Conservation (phyloP, 2,888 invertebrate species). For the Incurvaria masculella region DNA sequence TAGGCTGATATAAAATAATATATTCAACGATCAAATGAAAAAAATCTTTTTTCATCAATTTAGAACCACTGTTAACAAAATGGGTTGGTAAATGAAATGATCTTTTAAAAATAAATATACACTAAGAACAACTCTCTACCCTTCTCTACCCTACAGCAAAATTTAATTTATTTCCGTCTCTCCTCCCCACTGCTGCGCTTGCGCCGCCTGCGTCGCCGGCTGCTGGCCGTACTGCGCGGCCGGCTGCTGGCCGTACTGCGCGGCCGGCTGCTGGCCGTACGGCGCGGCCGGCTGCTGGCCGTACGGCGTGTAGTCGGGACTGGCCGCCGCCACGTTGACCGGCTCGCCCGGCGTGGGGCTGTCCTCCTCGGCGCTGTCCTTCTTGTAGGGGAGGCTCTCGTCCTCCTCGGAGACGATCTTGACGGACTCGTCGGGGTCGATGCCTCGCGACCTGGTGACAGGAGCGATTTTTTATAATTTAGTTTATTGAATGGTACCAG, state of each 20-base stretch:
- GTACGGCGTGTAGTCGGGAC: conserved; percentile 20
- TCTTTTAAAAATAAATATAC: no score
- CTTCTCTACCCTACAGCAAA: no score
- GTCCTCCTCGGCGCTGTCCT: conserved; percentile 34
- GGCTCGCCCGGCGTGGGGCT: conserved; percentile 38
- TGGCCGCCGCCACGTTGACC: conserved; percentile 23
- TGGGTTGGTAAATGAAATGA: no score
- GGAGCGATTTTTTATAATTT: neutral
- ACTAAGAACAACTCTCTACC: no score
- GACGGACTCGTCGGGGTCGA: conserved; percentile 45
- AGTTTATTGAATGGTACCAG: neutral
- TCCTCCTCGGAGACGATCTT: conserved; percentile 46
- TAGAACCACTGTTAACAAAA: no score
- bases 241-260: conserved; percentile 11
- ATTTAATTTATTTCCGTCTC: conserved; percentile 46
- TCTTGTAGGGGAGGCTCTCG: conserved; percentile 49
- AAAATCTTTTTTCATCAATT: no score
- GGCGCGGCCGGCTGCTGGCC: conserved; percentile 11
- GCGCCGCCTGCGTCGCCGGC: conserved; percentile 12
- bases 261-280: neutral
- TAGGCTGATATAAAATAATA: no score
- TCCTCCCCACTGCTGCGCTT: conserved; percentile 30
- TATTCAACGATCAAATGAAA: no score
- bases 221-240: neutral
- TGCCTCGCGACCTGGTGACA: conserved; percentile 31